Evolutionary conservation across 2,113 vertebrate genomes (phyloP), one percentile per base, ranked within the genome.

Genomic region (Buteo buteo): DNA sequence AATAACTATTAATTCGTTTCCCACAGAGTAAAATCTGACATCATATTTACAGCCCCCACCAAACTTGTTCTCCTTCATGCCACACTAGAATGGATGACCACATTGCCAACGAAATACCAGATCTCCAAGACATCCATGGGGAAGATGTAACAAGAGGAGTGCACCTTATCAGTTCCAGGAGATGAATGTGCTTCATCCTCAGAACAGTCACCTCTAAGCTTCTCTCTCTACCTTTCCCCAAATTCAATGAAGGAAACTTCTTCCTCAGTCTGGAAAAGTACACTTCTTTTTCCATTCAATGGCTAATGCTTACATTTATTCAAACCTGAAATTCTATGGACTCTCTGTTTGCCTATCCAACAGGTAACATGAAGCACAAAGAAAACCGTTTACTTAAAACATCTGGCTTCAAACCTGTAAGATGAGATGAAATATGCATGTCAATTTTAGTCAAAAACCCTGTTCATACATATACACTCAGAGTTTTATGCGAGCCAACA

Each of bases 381-480:
- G 47, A 83, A 65, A 94, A 17, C 5, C 10, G 5, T 87, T 34
- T 44, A 44, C 29, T 58, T 34, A 29, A 77, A 88, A 44, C 9
- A 64, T 6, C 13, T 2, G 3, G 13, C 64, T 69, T 31, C 61
- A 82, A 78, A 32, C 34, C 45, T 58, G 20, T 11, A 49, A 36
- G 13, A 52, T 52, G 50, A 82, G 50, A 45, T 3, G 0, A 76
- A 78, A 78, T 3, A 24, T 1, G 9, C 6, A 17, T 6, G 2
- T 26, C 32, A 40, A 22, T 49, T 89, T 70, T 36, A 86, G 64
- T 61, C 54, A 72, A 32, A 77, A 25, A 1, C 14, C 22, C 17
- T 52, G 26, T 32, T 70, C 10, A 38, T 26, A 80, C 25, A 13
- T 6, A 28, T 5, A 58, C 11, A 36, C 14, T n/a, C 15, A 25